Base-by-base conservation (phyloP, 1,140 invertebrate genomes). In the Melipona quadrifasciata region DNA sequence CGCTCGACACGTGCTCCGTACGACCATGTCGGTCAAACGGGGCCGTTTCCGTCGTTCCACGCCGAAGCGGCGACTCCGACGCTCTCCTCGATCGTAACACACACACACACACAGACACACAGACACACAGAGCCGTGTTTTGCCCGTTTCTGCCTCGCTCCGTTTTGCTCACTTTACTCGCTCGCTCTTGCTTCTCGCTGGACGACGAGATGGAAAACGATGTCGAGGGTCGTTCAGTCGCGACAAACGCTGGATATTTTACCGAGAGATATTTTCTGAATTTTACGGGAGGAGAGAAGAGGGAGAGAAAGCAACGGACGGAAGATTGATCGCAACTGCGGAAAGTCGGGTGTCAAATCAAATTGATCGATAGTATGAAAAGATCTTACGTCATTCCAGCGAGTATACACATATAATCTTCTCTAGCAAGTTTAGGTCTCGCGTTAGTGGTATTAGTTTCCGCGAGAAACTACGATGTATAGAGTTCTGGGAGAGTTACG, bases 21-120 rank as follows among this genome's bases (percentile, higher is more conserved):
- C 27, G 61, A 2, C 58, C 55, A 84, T 86, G 31, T 81, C 71
- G 55, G 75, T 84, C 82, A 84, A 47, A 79, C 47, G 55, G 76
- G 57, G 67, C 57, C n/a, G 65, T 83, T 78, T 70, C 34, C 58
- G 61, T 55, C 31, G 27, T 65, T 74, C 27, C 55, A 55, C 31
- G 51, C 14, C 27, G n/a, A 24, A 31, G 55, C 34, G 68, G 68
- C 51, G 51, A 31, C 68, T 47, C 39, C 27, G 24, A 58, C 64
- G 34, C 65, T 78, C 65, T 78, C 31, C 10, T 68, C 51, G 53
- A 77, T 47, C 53, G 65, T 27, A 17, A 75, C 53, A 24, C 73
- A 17, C 31, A 31, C 31, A 31, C 39, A 6, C 39, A 47, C 39
- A 47, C 39, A 47, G 8, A 10, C 39, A 6, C 39, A 47, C 39